A percentile compares a stretch with the other conserved stretches of the same genome.
These are phyloP conservation scores for Lycia hirtaria DNA, from an alignment of 2,888 invertebrate species.

Conservation along the genomic window DNA sequence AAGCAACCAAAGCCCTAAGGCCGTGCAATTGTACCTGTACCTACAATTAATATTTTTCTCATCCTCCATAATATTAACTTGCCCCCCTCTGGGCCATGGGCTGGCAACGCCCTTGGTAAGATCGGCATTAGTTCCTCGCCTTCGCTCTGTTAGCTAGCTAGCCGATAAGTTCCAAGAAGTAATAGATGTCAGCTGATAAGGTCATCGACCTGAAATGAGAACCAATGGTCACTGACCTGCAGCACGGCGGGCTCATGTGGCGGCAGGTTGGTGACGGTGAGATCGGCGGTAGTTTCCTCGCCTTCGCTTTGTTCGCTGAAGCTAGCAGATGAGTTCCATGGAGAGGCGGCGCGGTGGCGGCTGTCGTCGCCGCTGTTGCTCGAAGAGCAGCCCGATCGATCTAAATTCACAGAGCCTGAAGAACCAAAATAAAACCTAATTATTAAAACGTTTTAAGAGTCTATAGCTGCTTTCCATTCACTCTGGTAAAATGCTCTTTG, in stretches of 20 bases:
- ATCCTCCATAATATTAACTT: too few species aligned
- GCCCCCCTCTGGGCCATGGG: too few species aligned
- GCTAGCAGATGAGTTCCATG: constrained; percentile 78
- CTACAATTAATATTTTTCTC: too few species aligned
- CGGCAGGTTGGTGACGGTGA: constrained; percentile 76
- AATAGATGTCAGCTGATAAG: constrained; percentile 3
- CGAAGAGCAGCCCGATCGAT: constrained; percentile 76
- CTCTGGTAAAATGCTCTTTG: too few species aligned
- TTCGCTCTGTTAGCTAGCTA: too few species aligned
- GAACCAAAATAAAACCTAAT: not conserved
- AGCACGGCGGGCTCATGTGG: constrained; percentile 65
- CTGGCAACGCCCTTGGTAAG: too few species aligned
- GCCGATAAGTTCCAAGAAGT: too few species aligned
- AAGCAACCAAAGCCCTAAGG: too few species aligned
- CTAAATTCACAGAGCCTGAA: constrained; percentile 67
- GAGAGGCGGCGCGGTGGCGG: constrained; percentile 69
- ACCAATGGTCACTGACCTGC: constrained; percentile 54
- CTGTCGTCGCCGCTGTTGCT: constrained; percentile 73
- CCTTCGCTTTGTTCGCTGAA: constrained; percentile 76
- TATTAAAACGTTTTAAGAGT: too few species aligned
- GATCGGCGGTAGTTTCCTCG: constrained; percentile 67
- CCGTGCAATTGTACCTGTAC: too few species aligned
- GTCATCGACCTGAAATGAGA: constrained; percentile 49
- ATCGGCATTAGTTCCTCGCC: too few species aligned
- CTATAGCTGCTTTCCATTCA: too few species aligned